Percentiles rank a stretch among this genome's conserved stretches.
Conservation (phyloP, 2,113 vertebrate genomes). For the Leucopsar rothschildi region DNA sequence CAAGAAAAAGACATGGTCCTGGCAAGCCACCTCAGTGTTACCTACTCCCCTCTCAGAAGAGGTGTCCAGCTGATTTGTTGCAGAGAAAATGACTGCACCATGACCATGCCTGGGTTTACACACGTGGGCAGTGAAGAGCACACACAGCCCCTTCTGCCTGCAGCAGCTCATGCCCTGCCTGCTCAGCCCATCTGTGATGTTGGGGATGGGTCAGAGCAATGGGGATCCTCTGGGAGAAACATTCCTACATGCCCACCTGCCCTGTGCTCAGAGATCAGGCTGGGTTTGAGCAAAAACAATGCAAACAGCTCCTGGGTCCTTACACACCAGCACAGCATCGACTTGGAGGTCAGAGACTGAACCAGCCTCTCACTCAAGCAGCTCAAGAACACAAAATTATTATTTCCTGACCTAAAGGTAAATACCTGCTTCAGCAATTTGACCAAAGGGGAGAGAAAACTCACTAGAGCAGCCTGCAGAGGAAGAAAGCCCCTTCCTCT, state of each 20-base stretch:
- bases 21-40: neutral
- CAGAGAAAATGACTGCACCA: neutral
- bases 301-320: neutral
- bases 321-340: accelerated
- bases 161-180: neutral
- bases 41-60: neutral
- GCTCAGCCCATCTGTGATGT: neutral
- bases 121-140: accelerated
- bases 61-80: neutral
- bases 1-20: neutral
- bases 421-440: neutral
- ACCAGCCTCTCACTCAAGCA: neutral
- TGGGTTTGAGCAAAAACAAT: neutral
- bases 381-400: neutral
- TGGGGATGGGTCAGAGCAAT: neutral
- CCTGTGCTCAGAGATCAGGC: neutral
- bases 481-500: neutral
- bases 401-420: neutral
- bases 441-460: neutral
- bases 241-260: accelerated
- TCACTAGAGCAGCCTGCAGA: neutral
- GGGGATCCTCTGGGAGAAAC: neutral
- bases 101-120: neutral
- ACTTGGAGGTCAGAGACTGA: neutral
- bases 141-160: neutral